phyloP scores from a whole-genome alignment of 2,888 invertebrate species.

The Xestia xanthographa region DNA sequence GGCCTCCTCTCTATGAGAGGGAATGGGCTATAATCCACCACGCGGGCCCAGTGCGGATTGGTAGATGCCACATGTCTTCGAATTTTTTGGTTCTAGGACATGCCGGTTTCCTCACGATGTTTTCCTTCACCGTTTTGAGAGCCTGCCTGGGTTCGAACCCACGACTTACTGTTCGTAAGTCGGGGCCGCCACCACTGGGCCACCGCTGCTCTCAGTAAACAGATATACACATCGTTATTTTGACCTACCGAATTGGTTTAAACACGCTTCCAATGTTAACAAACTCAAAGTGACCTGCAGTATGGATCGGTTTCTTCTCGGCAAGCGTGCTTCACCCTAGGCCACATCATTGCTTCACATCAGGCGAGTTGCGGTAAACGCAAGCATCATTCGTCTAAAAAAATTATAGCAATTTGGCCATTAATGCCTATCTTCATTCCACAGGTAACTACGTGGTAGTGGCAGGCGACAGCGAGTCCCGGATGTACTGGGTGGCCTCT shows the following conservation, averaged over 20 bases:
- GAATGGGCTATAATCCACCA: no score
- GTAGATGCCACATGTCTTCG: no score
- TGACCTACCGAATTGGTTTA: neutral
- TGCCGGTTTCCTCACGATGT: no score
- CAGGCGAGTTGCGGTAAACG: neutral
- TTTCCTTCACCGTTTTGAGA: no score
- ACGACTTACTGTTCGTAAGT: no score
- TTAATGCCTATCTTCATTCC: constrained; percentile 6
- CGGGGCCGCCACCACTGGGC: no score
- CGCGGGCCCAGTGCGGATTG: no score
- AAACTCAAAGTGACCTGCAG: neutral
- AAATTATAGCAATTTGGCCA: neutral
- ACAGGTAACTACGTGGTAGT: constrained; percentile 89
- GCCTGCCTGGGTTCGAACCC: no score
- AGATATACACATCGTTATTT: neutral
- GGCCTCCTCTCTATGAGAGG: no score
- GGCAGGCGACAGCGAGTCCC: constrained; percentile 89
- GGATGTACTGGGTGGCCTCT: constrained; percentile 89
- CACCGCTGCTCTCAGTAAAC: no score
- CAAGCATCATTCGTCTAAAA: neutral
- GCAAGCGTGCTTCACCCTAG: neutral
- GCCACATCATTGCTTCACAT: neutral
- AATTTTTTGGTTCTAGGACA: no score
- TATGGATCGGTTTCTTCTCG: neutral
- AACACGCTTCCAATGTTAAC: neutral